Percentiles rank a stretch among this genome's conserved stretches.
These are phyloP conservation scores for Tipula helvola DNA, from an alignment of 2,888 invertebrate genomes.

Conservation along the genomic window DNA sequence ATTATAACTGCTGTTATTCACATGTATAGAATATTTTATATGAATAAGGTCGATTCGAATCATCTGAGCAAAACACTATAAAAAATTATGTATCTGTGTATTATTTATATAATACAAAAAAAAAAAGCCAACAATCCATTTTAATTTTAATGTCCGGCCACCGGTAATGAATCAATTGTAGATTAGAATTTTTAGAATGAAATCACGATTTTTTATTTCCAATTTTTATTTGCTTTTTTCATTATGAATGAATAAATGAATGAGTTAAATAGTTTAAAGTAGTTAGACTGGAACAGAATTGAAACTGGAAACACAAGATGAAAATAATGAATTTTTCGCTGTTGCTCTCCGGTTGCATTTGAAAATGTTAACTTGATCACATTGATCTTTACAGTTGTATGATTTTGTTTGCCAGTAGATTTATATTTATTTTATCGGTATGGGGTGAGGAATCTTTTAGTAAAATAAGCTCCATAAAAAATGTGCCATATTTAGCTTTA, in stretches of 20 bases:
- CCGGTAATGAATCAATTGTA: neutral
- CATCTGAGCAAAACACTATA: neutral
- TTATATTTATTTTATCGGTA: no score
- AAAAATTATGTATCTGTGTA: neutral
- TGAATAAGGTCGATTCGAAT: neutral
- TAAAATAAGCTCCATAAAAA: no score
- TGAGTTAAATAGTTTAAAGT: neutral
- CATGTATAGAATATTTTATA: neutral
- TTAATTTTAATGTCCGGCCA: neutral
- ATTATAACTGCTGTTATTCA: neutral
- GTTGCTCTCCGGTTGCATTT: neutral
- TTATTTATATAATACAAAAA: neutral
- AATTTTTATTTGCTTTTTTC: neutral
- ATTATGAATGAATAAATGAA: neutral
- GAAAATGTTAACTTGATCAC: neutral
- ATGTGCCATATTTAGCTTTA: no score
- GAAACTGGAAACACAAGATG: neutral
- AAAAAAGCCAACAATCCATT: neutral
- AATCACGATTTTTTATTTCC: neutral
- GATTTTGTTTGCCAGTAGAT: no score
- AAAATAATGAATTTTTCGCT: neutral
- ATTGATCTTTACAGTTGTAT: neutral
- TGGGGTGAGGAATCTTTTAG: no score
- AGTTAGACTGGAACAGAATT: neutral
- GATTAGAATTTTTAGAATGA: neutral